Evolutionary conservation across 2,113 vertebrate species (phyloP).

Genomic region (Silurus glanis): DNA sequence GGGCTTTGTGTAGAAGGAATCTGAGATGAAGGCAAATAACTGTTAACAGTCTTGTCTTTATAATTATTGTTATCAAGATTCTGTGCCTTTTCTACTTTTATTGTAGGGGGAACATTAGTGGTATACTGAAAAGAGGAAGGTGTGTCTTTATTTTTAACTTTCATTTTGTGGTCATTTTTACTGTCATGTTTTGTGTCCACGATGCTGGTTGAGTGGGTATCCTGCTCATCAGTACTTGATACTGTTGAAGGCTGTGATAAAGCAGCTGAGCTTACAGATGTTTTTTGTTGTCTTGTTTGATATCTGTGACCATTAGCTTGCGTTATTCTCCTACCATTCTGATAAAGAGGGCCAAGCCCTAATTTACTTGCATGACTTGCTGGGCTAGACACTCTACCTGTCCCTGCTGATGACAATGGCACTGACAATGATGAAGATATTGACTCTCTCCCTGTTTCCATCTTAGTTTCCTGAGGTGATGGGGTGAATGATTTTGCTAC

Average conservation of each 20-base stretch:
- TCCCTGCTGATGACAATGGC: slow-evolving; percentile 23
- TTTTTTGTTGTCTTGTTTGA: slow-evolving; percentile 61
- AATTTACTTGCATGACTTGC: slow-evolving; percentile 53
- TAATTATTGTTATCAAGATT: background rate
- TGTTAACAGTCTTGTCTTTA: slow-evolving; percentile 40
- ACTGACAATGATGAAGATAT: slow-evolving; percentile 19
- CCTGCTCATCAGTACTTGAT: slow-evolving; percentile 46
- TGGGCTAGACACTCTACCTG: slow-evolving; percentile 49
- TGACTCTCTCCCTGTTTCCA: slow-evolving; percentile 37
- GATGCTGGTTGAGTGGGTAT: slow-evolving; percentile 46
- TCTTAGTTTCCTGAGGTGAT: slow-evolving; percentile 46
- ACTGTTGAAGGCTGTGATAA: slow-evolving; percentile 63
- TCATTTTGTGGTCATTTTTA: slow-evolving; percentile 42
- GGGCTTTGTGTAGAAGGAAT: slow-evolving; percentile 56
- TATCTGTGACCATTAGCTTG: slow-evolving; percentile 62
- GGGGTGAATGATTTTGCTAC: slow-evolving; percentile 55
- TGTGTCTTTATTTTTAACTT: slow-evolving; percentile 55
- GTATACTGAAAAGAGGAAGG: slow-evolving; percentile 41
- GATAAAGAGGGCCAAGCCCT: slow-evolving; percentile 55
- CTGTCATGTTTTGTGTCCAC: slow-evolving; percentile 46
- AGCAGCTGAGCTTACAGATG: slow-evolving; percentile 46
- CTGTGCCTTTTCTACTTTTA: slow-evolving; percentile 13
- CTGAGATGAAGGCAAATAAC: slow-evolving; percentile 45
- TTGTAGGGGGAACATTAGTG: slow-evolving; percentile 24
- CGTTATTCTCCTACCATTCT: slow-evolving; percentile 57